A percentile compares a stretch with the other conserved stretches of the same genome.
These are phyloP conservation scores for Antheraea yamamai DNA, from an alignment of 2,888 invertebrate species.

Conservation along the genomic window DNA sequence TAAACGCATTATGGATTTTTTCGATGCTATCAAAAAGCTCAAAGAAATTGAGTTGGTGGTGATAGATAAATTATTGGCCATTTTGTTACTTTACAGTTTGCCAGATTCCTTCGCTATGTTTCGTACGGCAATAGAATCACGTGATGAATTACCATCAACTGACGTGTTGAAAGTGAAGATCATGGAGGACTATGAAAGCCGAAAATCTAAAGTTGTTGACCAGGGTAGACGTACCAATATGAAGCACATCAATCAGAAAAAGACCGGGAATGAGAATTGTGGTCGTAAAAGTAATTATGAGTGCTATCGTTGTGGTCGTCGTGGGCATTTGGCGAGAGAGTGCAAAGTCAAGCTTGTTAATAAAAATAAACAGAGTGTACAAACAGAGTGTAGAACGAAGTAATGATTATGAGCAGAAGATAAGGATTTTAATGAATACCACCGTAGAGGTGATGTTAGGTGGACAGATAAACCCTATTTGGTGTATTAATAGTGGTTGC, in stretches of 20 bases:
- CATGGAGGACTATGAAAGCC: slow-evolving; percentile 22
- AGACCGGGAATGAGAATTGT: background rate
- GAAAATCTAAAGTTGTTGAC: background rate
- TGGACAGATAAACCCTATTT: background rate
- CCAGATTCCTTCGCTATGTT: slow-evolving; percentile 31
- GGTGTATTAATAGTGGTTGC: background rate
- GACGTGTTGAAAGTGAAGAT: slow-evolving; percentile 28
- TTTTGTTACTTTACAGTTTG: slow-evolving; percentile 20
- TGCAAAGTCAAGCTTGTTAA: slow-evolving; percentile 16
- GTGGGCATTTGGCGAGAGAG: slow-evolving; percentile 24
- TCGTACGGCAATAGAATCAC: slow-evolving; percentile 31
- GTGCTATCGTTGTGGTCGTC: slow-evolving; percentile 25
- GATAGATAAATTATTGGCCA: background rate
- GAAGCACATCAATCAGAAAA: background rate
- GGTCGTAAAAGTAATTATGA: slow-evolving; percentile 15
- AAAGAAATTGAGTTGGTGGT: background rate
- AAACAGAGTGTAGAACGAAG: background rate
- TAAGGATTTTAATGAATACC: background rate
- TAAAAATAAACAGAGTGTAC: background rate
- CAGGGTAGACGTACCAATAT: background rate
- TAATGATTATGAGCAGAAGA: background rate
- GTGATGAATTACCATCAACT: slow-evolving; percentile 30
- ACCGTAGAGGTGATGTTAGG: background rate
- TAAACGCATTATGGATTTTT: background rate
- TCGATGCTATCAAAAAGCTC: background rate